These are phyloP conservation scores for Solenodon paradoxus DNA, from an alignment of 2,113 vertebrate species.

Conservation along the genomic window DNA sequence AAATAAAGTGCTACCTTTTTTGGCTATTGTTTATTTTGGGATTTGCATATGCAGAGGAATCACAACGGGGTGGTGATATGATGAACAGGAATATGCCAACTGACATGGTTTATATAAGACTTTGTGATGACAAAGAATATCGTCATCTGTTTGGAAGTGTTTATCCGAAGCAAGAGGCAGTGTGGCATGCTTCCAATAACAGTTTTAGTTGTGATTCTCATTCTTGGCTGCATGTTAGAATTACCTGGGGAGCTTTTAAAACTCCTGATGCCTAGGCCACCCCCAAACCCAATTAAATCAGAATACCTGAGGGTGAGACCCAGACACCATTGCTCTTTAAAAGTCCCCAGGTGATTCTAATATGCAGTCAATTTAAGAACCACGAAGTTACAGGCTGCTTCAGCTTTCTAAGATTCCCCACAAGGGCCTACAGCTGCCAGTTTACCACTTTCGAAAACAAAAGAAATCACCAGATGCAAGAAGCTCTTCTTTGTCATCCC, in stretches of 20 bases:
- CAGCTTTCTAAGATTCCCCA: neutral
- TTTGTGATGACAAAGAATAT: neutral
- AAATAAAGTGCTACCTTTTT: neutral
- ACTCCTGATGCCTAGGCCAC: conserved; percentile 41
- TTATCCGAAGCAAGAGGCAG: neutral
- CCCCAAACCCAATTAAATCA: conserved; percentile 55
- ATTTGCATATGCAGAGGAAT: neutral
- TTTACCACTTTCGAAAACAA: neutral
- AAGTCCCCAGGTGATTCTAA: neutral
- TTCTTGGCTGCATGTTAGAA: neutral
- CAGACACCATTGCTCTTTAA: conserved; percentile 33
- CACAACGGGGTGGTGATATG: neutral
- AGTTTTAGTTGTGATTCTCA: conserved; percentile 9
- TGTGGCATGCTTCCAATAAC: neutral
- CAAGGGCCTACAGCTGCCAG: conserved; percentile 14
- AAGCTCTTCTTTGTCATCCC: conserved; percentile 13
- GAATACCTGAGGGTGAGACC: conserved; percentile 10
- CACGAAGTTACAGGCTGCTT: neutral
- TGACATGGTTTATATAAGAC: neutral
- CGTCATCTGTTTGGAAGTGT: neutral
- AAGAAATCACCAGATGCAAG: neutral
- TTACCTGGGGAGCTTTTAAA: conserved; percentile 41
- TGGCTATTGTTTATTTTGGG: neutral
- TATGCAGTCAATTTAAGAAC: conserved; percentile 36
- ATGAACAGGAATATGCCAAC: neutral